These are phyloP conservation scores for Microctenopoma steveboyesi DNA, from an alignment of 2,797 vertebrate genomes.

Conservation along the genomic window DNA sequence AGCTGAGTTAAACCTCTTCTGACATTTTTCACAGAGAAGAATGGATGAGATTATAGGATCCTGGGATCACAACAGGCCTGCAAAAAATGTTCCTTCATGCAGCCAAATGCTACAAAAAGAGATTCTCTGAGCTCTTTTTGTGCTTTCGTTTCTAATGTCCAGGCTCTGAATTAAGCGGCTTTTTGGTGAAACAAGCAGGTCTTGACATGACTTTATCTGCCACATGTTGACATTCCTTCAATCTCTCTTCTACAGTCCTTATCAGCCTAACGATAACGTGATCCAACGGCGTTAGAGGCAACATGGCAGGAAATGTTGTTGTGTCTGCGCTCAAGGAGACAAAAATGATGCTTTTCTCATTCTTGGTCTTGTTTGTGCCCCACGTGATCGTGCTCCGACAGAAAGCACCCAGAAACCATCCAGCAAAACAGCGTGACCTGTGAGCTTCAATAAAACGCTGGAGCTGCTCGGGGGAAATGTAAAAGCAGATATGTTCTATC, in stretches of 20 bases:
- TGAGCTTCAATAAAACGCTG: background rate
- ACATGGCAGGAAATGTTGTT: constrained; percentile 46
- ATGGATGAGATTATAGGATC: constrained; percentile 13
- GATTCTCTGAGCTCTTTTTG: background rate
- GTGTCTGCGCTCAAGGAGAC: constrained; percentile 57
- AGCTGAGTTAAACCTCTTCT: constrained; percentile 29
- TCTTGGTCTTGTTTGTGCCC: constrained; percentile 2
- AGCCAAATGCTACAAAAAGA: constrained; percentile 32
- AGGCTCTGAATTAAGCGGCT: background rate
- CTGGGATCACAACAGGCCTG: constrained; percentile 21
- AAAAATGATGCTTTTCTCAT: constrained; percentile 5
- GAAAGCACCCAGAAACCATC: no score
- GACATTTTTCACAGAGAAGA: background rate
- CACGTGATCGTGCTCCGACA: no score
- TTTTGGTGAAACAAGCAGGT: constrained; percentile 46
- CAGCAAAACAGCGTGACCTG: background rate
- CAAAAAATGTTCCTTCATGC: constrained; percentile 31
- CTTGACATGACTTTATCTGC: constrained; percentile 54
- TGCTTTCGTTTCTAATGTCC: constrained; percentile 14
- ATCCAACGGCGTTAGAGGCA: constrained; percentile 11
- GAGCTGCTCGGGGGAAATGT: background rate
- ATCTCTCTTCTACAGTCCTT: constrained; percentile 26
- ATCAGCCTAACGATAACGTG: constrained; percentile 35
- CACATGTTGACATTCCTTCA: constrained; percentile 68
- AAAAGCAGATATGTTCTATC: background rate